These are phyloP conservation scores for Alviniconcha strummeri DNA, from an alignment of 2,888 invertebrate genomes.

Conservation along the genomic window DNA sequence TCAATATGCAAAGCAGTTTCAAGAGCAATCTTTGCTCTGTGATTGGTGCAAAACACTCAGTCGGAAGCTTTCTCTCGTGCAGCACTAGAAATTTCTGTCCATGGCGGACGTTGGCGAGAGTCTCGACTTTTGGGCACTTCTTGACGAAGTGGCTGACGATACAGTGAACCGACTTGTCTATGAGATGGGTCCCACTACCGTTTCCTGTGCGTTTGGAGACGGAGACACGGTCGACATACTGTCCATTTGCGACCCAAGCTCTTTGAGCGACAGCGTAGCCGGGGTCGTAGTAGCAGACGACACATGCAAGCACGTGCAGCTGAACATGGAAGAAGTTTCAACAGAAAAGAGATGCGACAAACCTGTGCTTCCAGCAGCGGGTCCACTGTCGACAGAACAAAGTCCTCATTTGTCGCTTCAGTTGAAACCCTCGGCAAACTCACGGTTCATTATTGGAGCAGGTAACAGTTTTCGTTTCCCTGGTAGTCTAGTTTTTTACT, in stretches of 20 bases:
- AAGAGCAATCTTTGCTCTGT: background rate
- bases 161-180: conserved; percentile 15
- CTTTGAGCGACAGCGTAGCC: background rate
- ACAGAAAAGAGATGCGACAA: background rate
- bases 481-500: too few relatives aligned
- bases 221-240: conserved; percentile 14
- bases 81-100: background rate
- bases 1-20: background rate
- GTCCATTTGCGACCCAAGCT: conserved; percentile 4
- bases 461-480: too few relatives aligned
- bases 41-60: conserved; percentile 17
- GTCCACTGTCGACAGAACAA: too few relatives aligned
- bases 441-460: too few relatives aligned
- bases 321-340: background rate
- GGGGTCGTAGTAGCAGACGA: background rate
- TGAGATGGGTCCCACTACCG: background rate
- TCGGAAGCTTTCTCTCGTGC: conserved; percentile 15
- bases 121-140: conserved; percentile 19
- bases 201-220: conserved; percentile 1
- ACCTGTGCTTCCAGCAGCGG: too few relatives aligned
- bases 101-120: conserved; percentile 16
- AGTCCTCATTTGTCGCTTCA: too few relatives aligned
- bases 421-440: too few relatives aligned
- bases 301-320: background rate
- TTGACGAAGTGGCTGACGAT: conserved; percentile 18